Conservation (phyloP, 2,888 invertebrate species). For the Nebria salina region DNA sequence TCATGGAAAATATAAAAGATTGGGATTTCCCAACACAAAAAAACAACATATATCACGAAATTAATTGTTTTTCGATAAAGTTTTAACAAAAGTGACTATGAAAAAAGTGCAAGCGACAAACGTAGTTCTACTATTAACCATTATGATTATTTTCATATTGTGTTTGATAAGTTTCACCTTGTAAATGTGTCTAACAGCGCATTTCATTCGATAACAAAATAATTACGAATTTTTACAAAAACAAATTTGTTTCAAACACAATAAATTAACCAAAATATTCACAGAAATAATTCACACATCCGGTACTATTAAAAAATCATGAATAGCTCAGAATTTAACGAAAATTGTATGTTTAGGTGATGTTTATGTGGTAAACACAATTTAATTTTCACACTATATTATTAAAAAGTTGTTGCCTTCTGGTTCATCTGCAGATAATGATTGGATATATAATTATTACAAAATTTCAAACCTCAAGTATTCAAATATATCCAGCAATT, state of each 20-base stretch:
- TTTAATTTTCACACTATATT: not conserved
- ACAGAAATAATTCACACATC: not conserved
- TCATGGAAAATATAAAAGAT: not conserved
- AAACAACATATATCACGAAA: not conserved
- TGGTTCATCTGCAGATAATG: too few relatives aligned
- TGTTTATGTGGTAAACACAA: not conserved
- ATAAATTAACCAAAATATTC: not conserved
- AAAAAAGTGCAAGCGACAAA: not conserved
- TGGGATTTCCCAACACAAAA: not conserved
- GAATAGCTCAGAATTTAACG: not conserved
- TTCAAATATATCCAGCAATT: too few relatives aligned
- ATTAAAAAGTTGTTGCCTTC: not conserved
- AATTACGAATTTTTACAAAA: not conserved
- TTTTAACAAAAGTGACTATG: not conserved
- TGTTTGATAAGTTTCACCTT: not conserved
- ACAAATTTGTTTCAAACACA: not conserved
- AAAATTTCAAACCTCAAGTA: too few relatives aligned
- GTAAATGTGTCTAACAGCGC: not conserved
- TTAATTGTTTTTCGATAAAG: not conserved
- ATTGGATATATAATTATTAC: too few relatives aligned
- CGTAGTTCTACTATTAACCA: not conserved
- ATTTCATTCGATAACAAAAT: not conserved
- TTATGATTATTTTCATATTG: not conserved
- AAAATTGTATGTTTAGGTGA: not conserved
- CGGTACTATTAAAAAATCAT: not conserved